Base-by-base conservation (phyloP, 2,113 vertebrate genomes). In the Vulpes ferrilata region DNA sequence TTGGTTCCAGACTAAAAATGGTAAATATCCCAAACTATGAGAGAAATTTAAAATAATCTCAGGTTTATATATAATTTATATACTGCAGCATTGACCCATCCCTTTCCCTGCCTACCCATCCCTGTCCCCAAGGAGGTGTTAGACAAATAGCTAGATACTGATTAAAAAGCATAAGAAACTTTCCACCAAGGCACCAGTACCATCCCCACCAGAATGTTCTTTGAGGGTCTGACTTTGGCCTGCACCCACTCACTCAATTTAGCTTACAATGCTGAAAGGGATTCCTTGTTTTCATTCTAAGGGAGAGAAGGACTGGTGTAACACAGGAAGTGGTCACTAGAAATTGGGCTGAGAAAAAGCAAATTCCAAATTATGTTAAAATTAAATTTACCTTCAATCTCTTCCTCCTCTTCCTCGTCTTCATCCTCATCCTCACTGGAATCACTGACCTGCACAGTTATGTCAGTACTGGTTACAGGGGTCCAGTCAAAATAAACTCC, bases 401-500 rank as follows among this genome's bases (percentile, higher is more conserved):
- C 99, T 20, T 99, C 98, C 67, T 99, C 99, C 0, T 99, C 98
- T 1, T 99, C 99, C 11, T 99, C 99, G 5, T 99, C 99, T 96
- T 99, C 99, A 15, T 99, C 99, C 96, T 99, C 99, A 7, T 99
- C 99, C 92, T 99, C 99, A 43, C 99, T 99, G 74, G 99, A 99
- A 96, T 99, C 99, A 48, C 99, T 99, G 98, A 99, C 99, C 94
- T 99, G 99, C 96, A 99, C 99, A 0, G 99, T 99, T 98, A 99
- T 99, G 64, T 99, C 99, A 73, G 99, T 99, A 98, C 98, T 99
- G 12, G 99, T 99, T 90, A 99, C 99, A 0, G 99, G 98, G 48
- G 99, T 99, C 99, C 99, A 99, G 98, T 99, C 99, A 98, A 99
- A 99, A 98, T 99, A 99, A 89, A 99, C 99, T 81, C 99, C 99